Evolutionary conservation across 2,113 vertebrate genomes (phyloP).

Genomic region (Crotalus helleri): DNA sequence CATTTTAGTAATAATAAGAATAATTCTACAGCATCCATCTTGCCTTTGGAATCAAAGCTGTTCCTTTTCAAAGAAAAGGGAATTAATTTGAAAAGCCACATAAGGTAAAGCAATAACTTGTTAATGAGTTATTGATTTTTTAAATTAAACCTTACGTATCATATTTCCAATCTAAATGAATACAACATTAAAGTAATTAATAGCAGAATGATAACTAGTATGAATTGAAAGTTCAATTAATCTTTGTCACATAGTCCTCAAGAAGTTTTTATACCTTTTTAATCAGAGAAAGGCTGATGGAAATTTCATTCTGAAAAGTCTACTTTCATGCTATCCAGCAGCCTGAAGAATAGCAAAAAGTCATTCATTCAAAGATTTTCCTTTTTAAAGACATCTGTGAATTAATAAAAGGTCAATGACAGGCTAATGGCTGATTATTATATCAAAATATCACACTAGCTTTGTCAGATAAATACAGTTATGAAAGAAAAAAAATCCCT

Average conservation of each 20-base stretch:
- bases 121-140: conserved; percentile 67
- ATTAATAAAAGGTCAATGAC: background rate
- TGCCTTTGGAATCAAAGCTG: conserved; percentile 12
- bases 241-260: background rate
- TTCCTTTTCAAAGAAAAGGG: conserved; percentile 21
- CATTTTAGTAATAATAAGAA: background rate
- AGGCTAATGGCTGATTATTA: background rate
- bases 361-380: rapidly evolving
- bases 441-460: background rate
- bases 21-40: background rate
- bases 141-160: conserved; percentile 61
- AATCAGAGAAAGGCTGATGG: background rate
- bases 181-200: conserved; percentile 67
- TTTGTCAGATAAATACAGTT: background rate
- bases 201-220: conserved; percentile 33
- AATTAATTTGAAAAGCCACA: conserved; percentile 29
- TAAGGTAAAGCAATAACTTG: conserved; percentile 49
- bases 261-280: background rate
- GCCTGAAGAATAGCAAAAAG: background rate
- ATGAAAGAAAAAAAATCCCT: background rate
- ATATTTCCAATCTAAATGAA: conserved; percentile 59
- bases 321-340: rapidly evolving
- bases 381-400: background rate
- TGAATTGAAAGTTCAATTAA: conserved; percentile 34
- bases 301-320: rapidly evolving